These are phyloP conservation scores for Chalcosyrphus nemorum DNA, from an alignment of 2,888 invertebrate species.

Conservation along the genomic window DNA sequence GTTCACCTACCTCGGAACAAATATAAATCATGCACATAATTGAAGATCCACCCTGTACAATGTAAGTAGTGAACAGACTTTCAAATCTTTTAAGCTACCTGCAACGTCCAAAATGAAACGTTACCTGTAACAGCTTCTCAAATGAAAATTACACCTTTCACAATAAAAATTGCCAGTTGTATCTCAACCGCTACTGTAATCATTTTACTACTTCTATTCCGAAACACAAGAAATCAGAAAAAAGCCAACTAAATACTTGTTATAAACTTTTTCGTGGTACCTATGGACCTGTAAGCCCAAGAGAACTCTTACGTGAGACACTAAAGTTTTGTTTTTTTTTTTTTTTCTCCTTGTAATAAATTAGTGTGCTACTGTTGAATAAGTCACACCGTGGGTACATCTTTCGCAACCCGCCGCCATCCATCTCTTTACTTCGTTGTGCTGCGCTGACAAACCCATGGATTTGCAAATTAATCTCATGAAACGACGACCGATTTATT, in stretches of 20 bases:
- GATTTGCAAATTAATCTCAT: conserved; percentile 43
- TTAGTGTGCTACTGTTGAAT: conserved; percentile 34
- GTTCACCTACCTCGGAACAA: too few relatives aligned
- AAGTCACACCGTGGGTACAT: conserved; percentile 54
- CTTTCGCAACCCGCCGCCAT: conserved; percentile 44
- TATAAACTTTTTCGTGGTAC: not conserved
- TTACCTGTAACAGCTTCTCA: not conserved
- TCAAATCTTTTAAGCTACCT: not conserved
- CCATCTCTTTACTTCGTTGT: not conserved
- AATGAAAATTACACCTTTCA: conserved; percentile 34
- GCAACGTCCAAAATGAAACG: not conserved
- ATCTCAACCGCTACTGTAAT: conserved; percentile 19
- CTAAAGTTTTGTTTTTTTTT: too few relatives aligned
- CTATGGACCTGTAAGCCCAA: not conserved
- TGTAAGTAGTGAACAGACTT: not conserved
- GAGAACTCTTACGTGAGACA: conserved; percentile 34
- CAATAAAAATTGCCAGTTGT: conserved; percentile 25
- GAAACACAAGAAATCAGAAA: not conserved
- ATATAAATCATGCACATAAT: too few relatives aligned
- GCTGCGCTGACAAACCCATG: conserved; percentile 39
- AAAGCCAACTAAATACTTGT: not conserved
- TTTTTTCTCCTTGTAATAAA: conserved; percentile 11
- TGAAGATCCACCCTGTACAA: not conserved
- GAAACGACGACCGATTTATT: conserved; percentile 55
- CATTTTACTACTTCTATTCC: not conserved